Conservation (phyloP, 2,888 invertebrate species). For the Zhuqinia jingwanae region DNA sequence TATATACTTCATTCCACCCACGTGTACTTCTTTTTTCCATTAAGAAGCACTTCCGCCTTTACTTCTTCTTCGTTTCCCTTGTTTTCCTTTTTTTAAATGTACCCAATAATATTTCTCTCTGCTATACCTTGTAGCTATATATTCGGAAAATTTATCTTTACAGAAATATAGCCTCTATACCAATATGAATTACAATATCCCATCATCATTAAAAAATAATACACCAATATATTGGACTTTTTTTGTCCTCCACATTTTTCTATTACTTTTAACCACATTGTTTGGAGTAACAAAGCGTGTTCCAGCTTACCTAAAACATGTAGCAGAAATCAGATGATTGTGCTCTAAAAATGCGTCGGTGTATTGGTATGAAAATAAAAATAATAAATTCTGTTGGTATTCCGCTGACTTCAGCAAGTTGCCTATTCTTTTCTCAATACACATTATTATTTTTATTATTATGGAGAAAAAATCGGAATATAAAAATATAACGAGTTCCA, state of each 20-base stretch:
- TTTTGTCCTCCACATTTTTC: too few species aligned
- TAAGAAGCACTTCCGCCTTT: slow-evolving; percentile 44
- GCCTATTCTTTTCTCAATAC: background rate
- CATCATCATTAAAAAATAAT: slow-evolving; percentile 22
- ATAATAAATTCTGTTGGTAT: background rate
- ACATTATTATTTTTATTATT: background rate
- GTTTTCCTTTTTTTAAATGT: background rate
- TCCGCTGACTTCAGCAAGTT: slow-evolving; percentile 30
- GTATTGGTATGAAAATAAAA: too few species aligned
- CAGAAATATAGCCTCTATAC: slow-evolving; percentile 50
- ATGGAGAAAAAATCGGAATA: background rate
- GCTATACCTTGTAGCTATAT: too few species aligned
- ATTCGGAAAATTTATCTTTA: slow-evolving; percentile 49
- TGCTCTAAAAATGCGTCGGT: too few species aligned
- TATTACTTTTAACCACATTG: slow-evolving; percentile 26
- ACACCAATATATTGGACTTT: too few species aligned
- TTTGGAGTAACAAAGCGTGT: background rate
- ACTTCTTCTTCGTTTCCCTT: slow-evolving; percentile 12
- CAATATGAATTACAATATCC: slow-evolving; percentile 60
- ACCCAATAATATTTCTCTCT: slow-evolving; percentile 11
- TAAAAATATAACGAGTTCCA: slow-evolving; percentile 2
- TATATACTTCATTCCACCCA: slow-evolving; percentile 24
- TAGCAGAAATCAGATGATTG: slow-evolving; percentile 14
- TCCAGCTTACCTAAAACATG: slow-evolving; percentile 25
- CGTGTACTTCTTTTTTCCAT: slow-evolving; percentile 58